Percentiles rank a stretch among this genome's conserved stretches.
Evolutionary conservation across 2,113 vertebrate genomes (phyloP).

Genomic region (Eira barbara): DNA sequence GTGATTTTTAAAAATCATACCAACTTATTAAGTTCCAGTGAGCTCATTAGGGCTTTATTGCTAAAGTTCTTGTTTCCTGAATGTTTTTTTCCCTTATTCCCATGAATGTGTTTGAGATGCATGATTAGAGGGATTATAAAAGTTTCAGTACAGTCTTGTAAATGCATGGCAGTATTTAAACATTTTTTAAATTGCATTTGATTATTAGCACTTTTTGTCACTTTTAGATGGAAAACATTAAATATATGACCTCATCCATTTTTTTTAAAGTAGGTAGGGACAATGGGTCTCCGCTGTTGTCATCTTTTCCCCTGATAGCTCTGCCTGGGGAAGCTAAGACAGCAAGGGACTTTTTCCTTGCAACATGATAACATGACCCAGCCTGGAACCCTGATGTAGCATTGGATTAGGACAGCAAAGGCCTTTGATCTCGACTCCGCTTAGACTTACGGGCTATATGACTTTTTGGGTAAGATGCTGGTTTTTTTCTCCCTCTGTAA

Average conservation of each 20-base stretch:
- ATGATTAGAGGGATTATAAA: not conserved
- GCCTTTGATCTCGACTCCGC: not conserved
- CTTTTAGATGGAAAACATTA: not conserved
- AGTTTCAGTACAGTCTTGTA: conserved; percentile 5
- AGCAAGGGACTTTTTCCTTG: not conserved
- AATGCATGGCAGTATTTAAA: not conserved
- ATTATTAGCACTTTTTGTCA: conserved; percentile 31
- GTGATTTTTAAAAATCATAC: not conserved
- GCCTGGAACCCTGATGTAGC: not conserved
- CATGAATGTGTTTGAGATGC: conserved; percentile 1
- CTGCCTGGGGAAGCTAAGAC: not conserved
- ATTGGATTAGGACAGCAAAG: not conserved
- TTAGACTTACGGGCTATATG: not conserved
- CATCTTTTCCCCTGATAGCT: not conserved
- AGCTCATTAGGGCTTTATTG: conserved; percentile 43
- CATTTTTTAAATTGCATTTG: not conserved
- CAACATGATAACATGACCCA: not conserved
- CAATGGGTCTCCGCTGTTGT: not conserved
- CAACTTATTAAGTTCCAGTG: conserved; percentile 10
- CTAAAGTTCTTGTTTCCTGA: conserved; percentile 20
- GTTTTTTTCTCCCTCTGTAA: not conserved
- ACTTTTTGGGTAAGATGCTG: not conserved
- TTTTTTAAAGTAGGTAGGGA: not conserved
- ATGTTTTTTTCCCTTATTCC: not conserved
- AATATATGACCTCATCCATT: not conserved